Base-by-base conservation (phyloP, 2,888 invertebrate genomes). In the Drosophila buzzatii region DNA sequence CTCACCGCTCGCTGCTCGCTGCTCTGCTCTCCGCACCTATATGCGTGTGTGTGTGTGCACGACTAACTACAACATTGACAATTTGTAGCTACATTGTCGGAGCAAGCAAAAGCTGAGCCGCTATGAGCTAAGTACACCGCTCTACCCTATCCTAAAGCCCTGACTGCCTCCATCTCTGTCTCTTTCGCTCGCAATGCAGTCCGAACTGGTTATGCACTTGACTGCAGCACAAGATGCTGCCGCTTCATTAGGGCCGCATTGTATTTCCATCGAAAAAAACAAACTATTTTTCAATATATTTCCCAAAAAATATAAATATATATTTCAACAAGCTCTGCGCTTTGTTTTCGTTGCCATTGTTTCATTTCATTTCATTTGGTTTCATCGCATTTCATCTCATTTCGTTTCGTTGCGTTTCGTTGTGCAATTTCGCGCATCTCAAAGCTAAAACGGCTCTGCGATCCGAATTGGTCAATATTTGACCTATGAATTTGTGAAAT, bases 41-140 rank as follows among this genome's bases (percentile, higher is more conserved):
- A 58, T 64, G 63, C 67, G 60, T 64, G 66, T 66, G 67, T 64
- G 45, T 67, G 55, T 70, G 68, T 67, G 89, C 78, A 83, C 84
- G 84, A 89, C 89, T 85, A 86, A 85, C 87, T 87, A 77, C 85
- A 85, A 87, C 89, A 84, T 81, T 84, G 87, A 85, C 87, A 89
- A 89, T 76, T 83, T 84, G 87, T 84, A 78, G 78, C 55, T 41
- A 66, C 69, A 82, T 70, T 70, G 41, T 64, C 41, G 44, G 56
- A 61, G 58, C 67, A 16, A 47, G 47, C 47, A 16, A 47, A 60
- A 20, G 64, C 67, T 71, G 20, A 62, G 64, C 63, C 74, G 67
- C 70, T 75, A 67, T 59, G 35, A 60, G 53, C 73, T 58, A 59
- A 27, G 57, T 23, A 23, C 31, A 35, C 61, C 37, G 1, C n/a